Conservation (phyloP, 2,888 invertebrate genomes). For the Gisinianus flammeolus region DNA sequence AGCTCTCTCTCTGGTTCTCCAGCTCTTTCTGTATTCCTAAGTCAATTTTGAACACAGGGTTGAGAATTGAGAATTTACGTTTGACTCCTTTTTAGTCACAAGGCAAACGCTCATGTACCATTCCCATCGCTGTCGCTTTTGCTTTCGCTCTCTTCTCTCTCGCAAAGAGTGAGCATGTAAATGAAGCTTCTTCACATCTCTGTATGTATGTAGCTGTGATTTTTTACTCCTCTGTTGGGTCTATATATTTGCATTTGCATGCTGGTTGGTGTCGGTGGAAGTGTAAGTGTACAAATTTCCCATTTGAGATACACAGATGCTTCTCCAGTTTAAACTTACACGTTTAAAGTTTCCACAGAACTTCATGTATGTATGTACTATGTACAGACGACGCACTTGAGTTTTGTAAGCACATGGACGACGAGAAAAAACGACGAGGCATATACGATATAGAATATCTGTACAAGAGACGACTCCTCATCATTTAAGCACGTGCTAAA, state of each 20-base stretch:
- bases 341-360: background rate
- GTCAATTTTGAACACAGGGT: slow-evolving; percentile 13
- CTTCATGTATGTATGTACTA: background rate
- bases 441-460: background rate
- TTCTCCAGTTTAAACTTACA: background rate
- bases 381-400: background rate
- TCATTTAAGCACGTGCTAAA: slow-evolving; percentile 40
- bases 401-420: background rate
- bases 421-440: background rate
- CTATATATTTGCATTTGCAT: no score
- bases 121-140: background rate
- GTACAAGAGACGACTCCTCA: slow-evolving; percentile 12
- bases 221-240: background rate
- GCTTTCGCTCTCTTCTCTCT: no score
- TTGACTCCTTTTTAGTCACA: slow-evolving; percentile 11
- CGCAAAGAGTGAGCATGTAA: no score
- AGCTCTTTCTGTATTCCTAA: background rate
- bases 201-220: background rate
- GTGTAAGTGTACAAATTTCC: background rate
- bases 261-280: background rate
- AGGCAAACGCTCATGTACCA: background rate
- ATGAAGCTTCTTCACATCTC: no score
- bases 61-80: slow-evolving; percentile 7
- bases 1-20: background rate
- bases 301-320: background rate